Base-by-base conservation (phyloP, 2,888 invertebrate genomes). In the Pammene fasciana region DNA sequence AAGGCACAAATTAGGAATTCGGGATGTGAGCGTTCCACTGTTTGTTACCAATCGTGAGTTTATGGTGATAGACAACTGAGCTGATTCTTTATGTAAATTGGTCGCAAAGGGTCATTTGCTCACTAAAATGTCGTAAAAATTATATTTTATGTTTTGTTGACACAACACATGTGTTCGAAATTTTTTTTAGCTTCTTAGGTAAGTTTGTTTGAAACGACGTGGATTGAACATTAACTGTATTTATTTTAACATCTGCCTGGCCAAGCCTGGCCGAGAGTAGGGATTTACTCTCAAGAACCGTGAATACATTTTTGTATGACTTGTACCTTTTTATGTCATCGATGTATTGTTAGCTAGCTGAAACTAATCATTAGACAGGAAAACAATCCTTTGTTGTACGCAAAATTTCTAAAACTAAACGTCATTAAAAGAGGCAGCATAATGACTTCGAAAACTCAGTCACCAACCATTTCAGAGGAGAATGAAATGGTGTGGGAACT, bases 1-100 rank as follows among this genome's bases (percentile, higher is more conserved):
- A 89, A 90, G 86, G 85, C 86, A 87, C 87, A 90, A 92, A 92
- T 92, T 90, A 90, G 86, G 81, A 86, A 85, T 85, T 82, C 73
- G 90, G 90, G 88, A 86, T 71, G 59, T 60, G 56, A 55, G 36
- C 14, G 45, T 59, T 59, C 59, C 34, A 50, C 50, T 64, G 64
- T 64, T 68, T 52, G 68, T 64, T 52, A 14, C 56, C 62, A n/a
- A 61, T 68, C 56, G 41, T 36, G 43, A 68, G 52, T 65, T 65
- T 65, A 59, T 60, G 52, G 65, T 54, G 26, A 59, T 54, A 59
- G 16, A 60, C 62, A 48, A 50, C 52, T 59, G 38, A 14, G 55
- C 34, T 54, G 64, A 55, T 65, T 36, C 26, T 65, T 65, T 65
- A 65, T 45, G 54, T 54, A 26, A 45, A 65, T 55, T 34, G 50